A percentile compares a stretch with the other conserved stretches of the same genome.
These are phyloP conservation scores for Microctonus hyperodae DNA, from an alignment of 2,888 invertebrate species.

Conservation along the genomic window DNA sequence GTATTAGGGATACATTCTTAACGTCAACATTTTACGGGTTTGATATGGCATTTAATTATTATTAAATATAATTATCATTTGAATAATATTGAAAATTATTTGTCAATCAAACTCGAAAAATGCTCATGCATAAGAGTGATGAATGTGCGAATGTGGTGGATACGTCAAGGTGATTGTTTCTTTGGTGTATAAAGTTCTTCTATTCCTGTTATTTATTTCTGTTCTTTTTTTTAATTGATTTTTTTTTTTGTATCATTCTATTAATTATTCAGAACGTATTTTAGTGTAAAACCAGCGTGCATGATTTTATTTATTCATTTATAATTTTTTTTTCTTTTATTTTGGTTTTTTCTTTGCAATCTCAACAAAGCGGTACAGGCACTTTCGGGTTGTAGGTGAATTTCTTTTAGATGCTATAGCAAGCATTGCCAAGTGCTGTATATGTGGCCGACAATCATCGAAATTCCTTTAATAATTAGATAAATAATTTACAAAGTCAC, in stretches of 20 bases:
- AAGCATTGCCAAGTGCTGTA: conserved; percentile 64
- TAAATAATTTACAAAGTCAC: conserved; percentile 49
- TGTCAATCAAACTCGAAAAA: conserved; percentile 42
- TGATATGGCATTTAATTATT: not conserved
- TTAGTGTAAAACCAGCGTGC: conserved; percentile 53
- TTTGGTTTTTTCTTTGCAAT: conserved; percentile 38
- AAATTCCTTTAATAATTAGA: conserved; percentile 53
- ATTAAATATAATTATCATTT: not conserved
- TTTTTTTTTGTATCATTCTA: too few relatives aligned
- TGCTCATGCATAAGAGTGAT: conserved; percentile 35
- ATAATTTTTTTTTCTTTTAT: conserved; percentile 5
- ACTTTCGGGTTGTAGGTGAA: conserved; percentile 61
- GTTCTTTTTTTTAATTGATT: too few relatives aligned
- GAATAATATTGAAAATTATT: not conserved
- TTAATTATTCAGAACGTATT: too few relatives aligned
- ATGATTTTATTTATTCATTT: conserved; percentile 48
- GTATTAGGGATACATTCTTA: conserved; percentile 23
- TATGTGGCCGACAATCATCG: conserved; percentile 63
- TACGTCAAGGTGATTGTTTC: conserved; percentile 39
- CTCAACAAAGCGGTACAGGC: conserved; percentile 56
- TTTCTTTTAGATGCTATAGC: conserved; percentile 54
- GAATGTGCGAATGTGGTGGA: conserved; percentile 41
- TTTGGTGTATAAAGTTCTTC: conserved; percentile 36
- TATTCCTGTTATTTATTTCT: conserved; percentile 50
- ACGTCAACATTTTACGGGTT: conserved; percentile 9